A percentile compares a stretch with the other conserved stretches of the same genome.
phyloP scores from a whole-genome alignment of 2,888 invertebrate species.

The Archips crataeganus region DNA sequence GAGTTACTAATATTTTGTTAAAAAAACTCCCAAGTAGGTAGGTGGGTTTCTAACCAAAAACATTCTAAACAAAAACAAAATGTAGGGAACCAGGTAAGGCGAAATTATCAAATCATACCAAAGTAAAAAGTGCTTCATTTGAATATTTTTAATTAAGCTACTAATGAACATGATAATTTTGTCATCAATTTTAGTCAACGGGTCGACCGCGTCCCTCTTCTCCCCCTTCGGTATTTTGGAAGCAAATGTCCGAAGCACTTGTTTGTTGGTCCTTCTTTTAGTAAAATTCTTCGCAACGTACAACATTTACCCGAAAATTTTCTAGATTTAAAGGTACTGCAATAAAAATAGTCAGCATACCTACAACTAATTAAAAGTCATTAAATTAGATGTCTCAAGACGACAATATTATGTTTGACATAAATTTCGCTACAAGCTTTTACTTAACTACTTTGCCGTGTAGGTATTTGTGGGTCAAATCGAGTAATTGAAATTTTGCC shows the following conservation, averaged over 20 bases:
- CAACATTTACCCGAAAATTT: neutral
- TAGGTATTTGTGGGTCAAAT: too few species aligned
- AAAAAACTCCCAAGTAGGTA: too few species aligned
- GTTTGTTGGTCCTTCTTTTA: neutral
- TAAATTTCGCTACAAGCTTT: too few species aligned
- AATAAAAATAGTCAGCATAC: too few species aligned
- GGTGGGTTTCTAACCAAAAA: too few species aligned
- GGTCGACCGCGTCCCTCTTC: slow-evolving; percentile 7
- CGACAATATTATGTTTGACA: too few species aligned
- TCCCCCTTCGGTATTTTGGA: neutral
- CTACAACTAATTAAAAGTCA: too few species aligned
- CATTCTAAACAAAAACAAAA: neutral
- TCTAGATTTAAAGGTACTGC: too few species aligned
- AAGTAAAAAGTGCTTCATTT: slow-evolving; percentile 16
- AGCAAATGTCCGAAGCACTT: neutral
- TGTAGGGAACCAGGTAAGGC: neutral
- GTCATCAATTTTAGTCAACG: slow-evolving; percentile 15
- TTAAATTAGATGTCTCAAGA: too few species aligned
- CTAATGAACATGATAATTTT: slow-evolving; percentile 25
- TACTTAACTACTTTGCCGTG: too few species aligned
- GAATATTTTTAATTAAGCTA: slow-evolving; percentile 22
- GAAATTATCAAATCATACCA: slow-evolving; percentile 7
- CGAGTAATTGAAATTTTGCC: too few species aligned
- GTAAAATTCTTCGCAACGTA: neutral
- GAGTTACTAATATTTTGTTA: too few species aligned